Evolutionary conservation across 2,797 vertebrate species (phyloP), one percentile per base, ranked within the genome.

Genomic region (Hyperoplus immaculatus): DNA sequence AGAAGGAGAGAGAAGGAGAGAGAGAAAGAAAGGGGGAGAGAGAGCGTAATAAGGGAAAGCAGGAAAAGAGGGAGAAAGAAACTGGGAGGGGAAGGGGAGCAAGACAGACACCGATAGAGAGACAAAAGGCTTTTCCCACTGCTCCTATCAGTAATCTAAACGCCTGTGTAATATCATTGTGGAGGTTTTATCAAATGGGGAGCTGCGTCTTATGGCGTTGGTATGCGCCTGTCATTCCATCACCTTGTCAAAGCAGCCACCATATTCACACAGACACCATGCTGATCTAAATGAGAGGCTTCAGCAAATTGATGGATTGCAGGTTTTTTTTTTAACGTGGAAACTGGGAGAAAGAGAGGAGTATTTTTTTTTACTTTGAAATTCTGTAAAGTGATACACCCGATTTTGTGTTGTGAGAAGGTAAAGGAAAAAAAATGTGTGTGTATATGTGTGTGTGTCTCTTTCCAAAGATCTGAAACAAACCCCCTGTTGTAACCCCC

Each of bases 211-310:
- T 87, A 88, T 88, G 87, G 76, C 79, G 69, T 83, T 73, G 83
- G 92, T 88, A 92, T 92, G 89, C 75, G 74, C 68, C 87, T 93
- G 89, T 93, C 91, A 93, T 91, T 93, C 92, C 90, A 91, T 90
- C 92, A 91, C 86, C 86, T 91, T 88, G 90, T 93, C 93, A 93
- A 29, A 83, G 87, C 86, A 29, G 72, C 41, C 69, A 87, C 91
- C 87, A 82, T 87, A 92, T 88, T 89, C 79, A 82, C 90, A 82
- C 87, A 91, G 89, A 90, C 89, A 87, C 80, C 92, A 91, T 78
- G 89, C 92, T 91, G 91, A 89, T 93, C 88, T 88, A 86, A 92
- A 92, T 91, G 93, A 92, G 88, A 93, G 89, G 83, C 86, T 90
- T 79, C 82, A 10, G 82, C 70, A 87, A 89, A 92, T 81, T 92